A percentile compares a stretch with the other conserved stretches of the same genome.
phyloP scores from a whole-genome alignment of 2,113 vertebrate species.

The Anguilla japonica region DNA sequence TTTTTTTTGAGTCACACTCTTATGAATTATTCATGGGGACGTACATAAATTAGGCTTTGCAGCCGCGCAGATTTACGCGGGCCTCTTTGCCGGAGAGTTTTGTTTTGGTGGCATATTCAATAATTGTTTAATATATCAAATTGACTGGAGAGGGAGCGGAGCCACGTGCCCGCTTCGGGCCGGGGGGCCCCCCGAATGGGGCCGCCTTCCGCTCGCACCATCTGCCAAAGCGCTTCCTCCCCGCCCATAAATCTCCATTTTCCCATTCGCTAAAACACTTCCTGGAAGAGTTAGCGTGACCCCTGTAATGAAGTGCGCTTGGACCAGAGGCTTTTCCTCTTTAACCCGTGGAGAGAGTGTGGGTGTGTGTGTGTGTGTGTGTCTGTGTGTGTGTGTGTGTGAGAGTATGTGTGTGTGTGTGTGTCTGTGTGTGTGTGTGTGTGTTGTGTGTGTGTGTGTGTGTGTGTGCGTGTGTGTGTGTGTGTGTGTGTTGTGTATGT shows the following conservation, averaged over 20 bases:
- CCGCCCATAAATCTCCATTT: conserved; percentile 50
- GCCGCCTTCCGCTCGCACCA: not conserved
- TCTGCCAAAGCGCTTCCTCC: conserved; percentile 50
- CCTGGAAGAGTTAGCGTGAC: conserved; percentile 39
- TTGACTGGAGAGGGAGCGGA: conserved; percentile 53
- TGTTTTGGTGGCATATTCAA: conserved; percentile 73
- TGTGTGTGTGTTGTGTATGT: not conserved
- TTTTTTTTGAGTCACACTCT: conserved; percentile 32
- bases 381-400: not conserved
- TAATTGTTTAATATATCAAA: conserved; percentile 75
- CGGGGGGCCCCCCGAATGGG: not conserved
- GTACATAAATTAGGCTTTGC: conserved; percentile 66
- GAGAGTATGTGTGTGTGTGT: not conserved
- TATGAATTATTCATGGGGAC: conserved; percentile 65
- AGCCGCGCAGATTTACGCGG: conserved; percentile 62
- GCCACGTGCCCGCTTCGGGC: not conserved
- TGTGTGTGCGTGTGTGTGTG: not conserved
- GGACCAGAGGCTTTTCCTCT: not conserved
- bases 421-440: conserved; percentile 3
- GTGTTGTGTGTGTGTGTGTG: conserved; percentile 41
- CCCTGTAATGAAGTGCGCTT: conserved; percentile 46
- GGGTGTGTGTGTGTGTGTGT: not conserved
- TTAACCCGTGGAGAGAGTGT: not conserved
- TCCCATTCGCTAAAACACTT: conserved; percentile 46
- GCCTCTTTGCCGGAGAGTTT: conserved; percentile 66